These are phyloP conservation scores for Diceros bicornis DNA, from an alignment of 2,797 vertebrate species.

Conservation along the genomic window DNA sequence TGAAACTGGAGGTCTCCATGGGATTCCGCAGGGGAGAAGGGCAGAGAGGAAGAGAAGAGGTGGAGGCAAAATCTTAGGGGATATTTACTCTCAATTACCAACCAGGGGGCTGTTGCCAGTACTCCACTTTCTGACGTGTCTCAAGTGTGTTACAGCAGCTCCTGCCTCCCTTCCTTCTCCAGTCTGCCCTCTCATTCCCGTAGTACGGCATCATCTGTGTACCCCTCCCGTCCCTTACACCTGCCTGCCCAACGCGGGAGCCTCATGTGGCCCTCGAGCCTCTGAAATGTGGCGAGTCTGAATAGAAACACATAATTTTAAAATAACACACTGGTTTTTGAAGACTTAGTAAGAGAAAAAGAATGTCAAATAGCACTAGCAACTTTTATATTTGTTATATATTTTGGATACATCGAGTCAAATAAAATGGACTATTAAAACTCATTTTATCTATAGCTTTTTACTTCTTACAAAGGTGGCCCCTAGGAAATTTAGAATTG, in stretches of 20 bases:
- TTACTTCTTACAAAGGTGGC: not conserved
- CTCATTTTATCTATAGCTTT: not conserved
- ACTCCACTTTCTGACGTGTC: not conserved
- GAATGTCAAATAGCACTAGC: not conserved
- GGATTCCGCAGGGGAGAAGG: no score
- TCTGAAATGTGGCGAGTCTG: not conserved
- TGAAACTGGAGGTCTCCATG: not conserved
- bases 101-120: no score
- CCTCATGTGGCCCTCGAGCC: not conserved
- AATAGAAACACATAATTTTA: not conserved
- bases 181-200: not conserved
- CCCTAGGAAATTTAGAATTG: not conserved
- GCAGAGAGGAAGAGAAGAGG: not conserved
- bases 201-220: not conserved
- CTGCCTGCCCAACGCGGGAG: not conserved
- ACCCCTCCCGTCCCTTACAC: not conserved
- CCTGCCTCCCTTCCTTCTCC: not conserved
- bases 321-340: not conserved
- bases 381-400: not conserved
- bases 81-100: accelerated
- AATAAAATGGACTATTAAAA: not conserved
- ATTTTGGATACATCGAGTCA: not conserved
- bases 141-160: not conserved
- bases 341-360: not conserved
- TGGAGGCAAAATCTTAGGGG: not conserved